Base-by-base conservation (phyloP, 2,888 invertebrate genomes). In the Drosophila flavopinicola region DNA sequence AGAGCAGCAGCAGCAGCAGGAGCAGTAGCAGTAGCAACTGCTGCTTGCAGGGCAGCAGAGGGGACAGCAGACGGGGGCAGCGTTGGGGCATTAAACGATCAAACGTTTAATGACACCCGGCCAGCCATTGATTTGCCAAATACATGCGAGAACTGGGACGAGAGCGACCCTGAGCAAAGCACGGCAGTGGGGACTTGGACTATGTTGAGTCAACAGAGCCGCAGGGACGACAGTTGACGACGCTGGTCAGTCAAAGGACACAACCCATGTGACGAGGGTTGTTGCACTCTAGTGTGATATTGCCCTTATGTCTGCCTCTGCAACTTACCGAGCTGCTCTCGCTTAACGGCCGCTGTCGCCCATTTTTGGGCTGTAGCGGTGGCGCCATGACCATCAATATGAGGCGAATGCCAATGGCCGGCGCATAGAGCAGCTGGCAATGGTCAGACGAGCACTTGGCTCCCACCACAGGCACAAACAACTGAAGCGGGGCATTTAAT, bases 51-150 rank as follows among this genome's bases (percentile, higher is more conserved):
- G 11, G 27, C 17, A 17, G 6, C 6, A 6, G 38, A 5, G 42
- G 15, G 13, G 6, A 6, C 27, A 9, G 11, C 9, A 6, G 29
- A 6, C 20, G 37, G 9, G 7, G 25, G 23, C 35, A 42, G 13
- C 29, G 10, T 44, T 30, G 66, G 60, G 60, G 65, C 78, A 84
- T 84, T 84, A 84, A 84, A 84, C 83, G 83, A 78, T 84, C 83
- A 87, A 87, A 66, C 83, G 82, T 84, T 84, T 84, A 84, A 84
- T 84, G 83, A 85, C 83, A 87, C 85, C 83, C 87, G 85, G 83
- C 68, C 78, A 74, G 76, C 61, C 83, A 87, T 83, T 83, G 83
- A 86, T 85, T 78, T 82, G 85, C 82, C 83, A 80, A 83, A 85
- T 75, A 78, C 85, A 75, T 83, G 73, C 74, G 49, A 73, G 53